Evolutionary conservation across 1,140 invertebrate species (phyloP).

Genomic region (Lethocerus indicus): DNA sequence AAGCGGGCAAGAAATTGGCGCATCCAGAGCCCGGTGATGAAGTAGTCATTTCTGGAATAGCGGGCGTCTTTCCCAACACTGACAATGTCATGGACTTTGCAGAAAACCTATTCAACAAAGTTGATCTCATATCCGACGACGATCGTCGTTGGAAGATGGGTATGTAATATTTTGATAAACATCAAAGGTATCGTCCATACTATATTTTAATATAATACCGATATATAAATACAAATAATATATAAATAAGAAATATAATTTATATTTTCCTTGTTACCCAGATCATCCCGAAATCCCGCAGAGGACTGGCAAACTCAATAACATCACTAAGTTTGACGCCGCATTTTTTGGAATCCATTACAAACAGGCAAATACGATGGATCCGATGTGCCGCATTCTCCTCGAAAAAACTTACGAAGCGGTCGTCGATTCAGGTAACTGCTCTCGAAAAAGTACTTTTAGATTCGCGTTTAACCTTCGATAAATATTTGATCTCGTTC

Average conservation of each 20-base stretch:
- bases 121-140: constrained; percentile 68
- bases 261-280: too few relatives aligned
- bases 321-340: constrained; percentile 66
- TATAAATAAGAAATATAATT: not conserved
- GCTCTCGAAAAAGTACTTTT: too few relatives aligned
- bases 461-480: too few relatives aligned
- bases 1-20: constrained; percentile 17
- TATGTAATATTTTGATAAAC: too few relatives aligned
- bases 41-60: constrained; percentile 63
- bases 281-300: constrained; percentile 49
- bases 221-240: too few relatives aligned
- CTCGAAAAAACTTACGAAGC: constrained; percentile 75
- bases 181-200: too few relatives aligned
- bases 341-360: constrained; percentile 66
- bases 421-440: constrained; percentile 66
- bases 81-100: constrained; percentile 59
- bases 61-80: constrained; percentile 75
- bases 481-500: not conserved
- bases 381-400: constrained; percentile 71
- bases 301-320: constrained; percentile 60
- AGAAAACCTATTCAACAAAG: constrained; percentile 62
- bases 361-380: constrained; percentile 72
- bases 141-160: constrained; percentile 54
- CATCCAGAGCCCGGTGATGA: constrained; percentile 41
- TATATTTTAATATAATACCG: too few relatives aligned